Evolutionary conservation across 2,113 vertebrate species (phyloP), one percentile per base, ranked within the genome.

Genomic region (Stegastes partitus): DNA sequence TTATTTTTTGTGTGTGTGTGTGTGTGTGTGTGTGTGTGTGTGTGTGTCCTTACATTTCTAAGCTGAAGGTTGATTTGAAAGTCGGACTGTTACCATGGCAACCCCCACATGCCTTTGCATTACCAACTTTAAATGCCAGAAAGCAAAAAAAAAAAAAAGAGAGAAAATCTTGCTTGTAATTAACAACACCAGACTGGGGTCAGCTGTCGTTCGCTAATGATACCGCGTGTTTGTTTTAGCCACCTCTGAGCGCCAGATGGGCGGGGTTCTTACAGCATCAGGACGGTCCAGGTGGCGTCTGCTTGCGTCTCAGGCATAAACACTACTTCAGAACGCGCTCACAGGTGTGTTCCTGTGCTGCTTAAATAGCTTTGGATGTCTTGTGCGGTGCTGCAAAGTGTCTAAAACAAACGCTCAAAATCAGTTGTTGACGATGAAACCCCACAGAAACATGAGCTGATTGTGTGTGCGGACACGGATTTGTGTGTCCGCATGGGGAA

Each of bases 41-140:
- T 25, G 55, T 55, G 42, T 25, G 21, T 56, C 25, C 7, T 73
- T 34, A 44, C 22, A 21, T 69, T 51, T 74, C 37, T 31, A 19
- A 80, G 51, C 66, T 86, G 73, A 86, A 83, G 87, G 90, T 83
- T 87, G 77, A 65, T 77, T 59, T 8, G 21, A 81, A 82, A 87
- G 83, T 81, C 70, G 4, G 19, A 25, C 74, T 61, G 90, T 87
- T 88, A 16, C 90, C 74, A 68, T 78, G 72, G 79, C 62, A 88
- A 91, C 86, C 57, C 42, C 42, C 0, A 25, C 86, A 78, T 91
- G 80, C 86, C 90, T 73, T 81, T 67, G 82, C 77, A 68, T 79
- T 26, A 44, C 64, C 68, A 67, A 67, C 79, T 87, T 87, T 19
- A 55, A 82, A 77, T 76, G 77, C 74, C 59, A 74, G 64, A 15